Base-by-base conservation (phyloP, 2,797 vertebrate genomes). In the Sparidentex hasta region DNA sequence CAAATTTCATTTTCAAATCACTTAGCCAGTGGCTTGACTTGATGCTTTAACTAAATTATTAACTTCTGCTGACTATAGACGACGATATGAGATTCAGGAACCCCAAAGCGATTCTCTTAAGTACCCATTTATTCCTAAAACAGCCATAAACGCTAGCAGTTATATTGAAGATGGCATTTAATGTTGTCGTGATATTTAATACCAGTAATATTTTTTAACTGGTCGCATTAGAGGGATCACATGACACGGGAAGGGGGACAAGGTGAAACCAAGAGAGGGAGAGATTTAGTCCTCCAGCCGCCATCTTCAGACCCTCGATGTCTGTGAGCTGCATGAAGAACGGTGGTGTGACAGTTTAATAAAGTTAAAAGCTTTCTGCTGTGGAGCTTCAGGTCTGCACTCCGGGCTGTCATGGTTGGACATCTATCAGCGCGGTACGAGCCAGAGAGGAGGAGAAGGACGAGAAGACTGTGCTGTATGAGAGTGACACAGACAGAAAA, bases 331-430 rank as follows among this genome's bases (percentile, higher is more conserved):
- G 66, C 66, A 75, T 89, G 77, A 87, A 68, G 63, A 87, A 88
- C 82, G 68, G 58, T 25, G 61, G 38, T 71, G 66, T 90, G 85
- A 90, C 90, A 88, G 73, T 89, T 92, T 90, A 88, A 92, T 91
- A 89, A 73, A 92, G 91, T 84, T 91, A 89, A 93, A 91, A 92
- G 86, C 86, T 86, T 90, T 87, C 51, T 81, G 88, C 78, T 70
- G 74, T 71, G 70, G 71, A 73, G 86, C 71, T 76, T 88, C 66
- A 83, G 68, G 82, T 87, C 66, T 83, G 50, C 76, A 78, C 78
- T 81, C 66, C 7, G 80, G 64, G 68, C 71, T 81, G 71, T 78
- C 55, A 61, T 81, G 76, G 71, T 78, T 20, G 63, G 72, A 85
- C 81, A 86, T 90, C 80, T 81, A 69, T 87, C 82, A 90, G 80